phyloP scores from a whole-genome alignment of 1,140 invertebrate genomes.

The Drosophila paulistorum region DNA sequence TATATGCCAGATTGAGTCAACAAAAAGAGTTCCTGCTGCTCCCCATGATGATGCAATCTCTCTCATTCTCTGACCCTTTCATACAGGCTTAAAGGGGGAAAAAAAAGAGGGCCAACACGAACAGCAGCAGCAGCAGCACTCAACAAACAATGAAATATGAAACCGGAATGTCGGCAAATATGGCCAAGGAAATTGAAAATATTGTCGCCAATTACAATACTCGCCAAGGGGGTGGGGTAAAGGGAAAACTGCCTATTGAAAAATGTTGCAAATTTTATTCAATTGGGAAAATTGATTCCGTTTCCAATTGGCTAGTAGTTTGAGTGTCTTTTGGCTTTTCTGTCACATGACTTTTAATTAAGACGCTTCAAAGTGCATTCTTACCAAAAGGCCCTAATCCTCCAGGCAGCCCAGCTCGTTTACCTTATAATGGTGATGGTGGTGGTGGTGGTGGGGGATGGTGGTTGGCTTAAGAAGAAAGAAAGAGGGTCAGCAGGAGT shows the following conservation, averaged over 20 bases:
- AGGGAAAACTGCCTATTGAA: slow-evolving; percentile 27
- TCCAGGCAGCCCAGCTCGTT: not conserved
- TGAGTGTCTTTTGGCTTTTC: not conserved
- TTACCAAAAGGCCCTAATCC: not conserved
- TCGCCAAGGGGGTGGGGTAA: not conserved
- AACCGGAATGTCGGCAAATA: slow-evolving; percentile 15
- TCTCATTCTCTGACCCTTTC: not conserved
- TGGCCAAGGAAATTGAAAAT: slow-evolving; percentile 37
- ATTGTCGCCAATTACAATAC: slow-evolving; percentile 31
- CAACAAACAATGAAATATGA: slow-evolving; percentile 4
- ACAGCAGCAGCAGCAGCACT: not conserved
- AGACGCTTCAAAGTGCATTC: slow-evolving; percentile 7
- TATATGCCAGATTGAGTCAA: not conserved
- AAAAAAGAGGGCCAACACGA: not conserved
- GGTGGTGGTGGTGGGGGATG: not conserved
- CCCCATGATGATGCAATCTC: slow-evolving; percentile 7
- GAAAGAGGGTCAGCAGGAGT: not conserved
- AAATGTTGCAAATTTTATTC: slow-evolving; percentile 4
- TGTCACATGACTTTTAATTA: slow-evolving; percentile 5
- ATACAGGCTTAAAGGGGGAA: not conserved
- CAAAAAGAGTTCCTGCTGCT: not conserved
- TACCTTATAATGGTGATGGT: not conserved
- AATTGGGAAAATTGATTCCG: slow-evolving; percentile 6
- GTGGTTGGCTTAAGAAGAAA: not conserved
- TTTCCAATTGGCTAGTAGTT: not conserved